Conservation (phyloP, 1,140 invertebrate genomes). For the Aphaenogaster rudis region DNA sequence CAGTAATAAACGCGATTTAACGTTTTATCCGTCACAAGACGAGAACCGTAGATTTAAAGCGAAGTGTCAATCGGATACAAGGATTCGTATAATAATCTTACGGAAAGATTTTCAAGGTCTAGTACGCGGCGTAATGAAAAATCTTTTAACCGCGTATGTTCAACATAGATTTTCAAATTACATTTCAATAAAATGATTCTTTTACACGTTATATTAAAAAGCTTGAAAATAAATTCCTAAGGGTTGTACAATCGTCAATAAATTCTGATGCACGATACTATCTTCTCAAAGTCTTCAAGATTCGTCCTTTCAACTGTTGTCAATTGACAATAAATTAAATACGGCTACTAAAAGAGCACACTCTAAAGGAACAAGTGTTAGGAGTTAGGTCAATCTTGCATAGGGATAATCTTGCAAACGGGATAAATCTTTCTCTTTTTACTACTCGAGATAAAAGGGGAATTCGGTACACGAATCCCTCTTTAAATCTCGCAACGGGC, state of each 20-base stretch:
- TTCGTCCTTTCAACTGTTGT: neutral
- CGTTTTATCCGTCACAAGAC: neutral
- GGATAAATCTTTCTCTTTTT: neutral
- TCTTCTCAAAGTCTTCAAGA: neutral
- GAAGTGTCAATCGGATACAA: neutral
- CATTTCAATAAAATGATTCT: constrained; percentile 9
- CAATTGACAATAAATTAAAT: neutral
- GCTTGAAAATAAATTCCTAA: neutral
- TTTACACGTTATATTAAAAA: neutral
- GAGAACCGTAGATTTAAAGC: neutral
- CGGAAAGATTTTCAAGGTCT: neutral
- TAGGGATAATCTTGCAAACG: neutral
- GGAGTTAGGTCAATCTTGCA: neutral
- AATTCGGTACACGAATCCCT: neutral
- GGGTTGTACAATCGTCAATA: neutral
- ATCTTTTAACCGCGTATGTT: neutral
- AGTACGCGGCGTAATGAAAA: neutral
- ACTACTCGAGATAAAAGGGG: neutral
- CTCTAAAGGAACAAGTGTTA: neutral
- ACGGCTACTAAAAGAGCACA: neutral
- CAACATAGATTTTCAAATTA: neutral
- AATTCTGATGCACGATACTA: neutral
- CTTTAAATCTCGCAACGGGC: too few species aligned
- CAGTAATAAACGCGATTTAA: constrained; percentile 3
- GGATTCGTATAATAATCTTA: neutral